Evolutionary conservation across 2,888 invertebrate genomes (phyloP), one percentile per base, ranked within the genome.

Genomic region (Callinectes sapidus): DNA sequence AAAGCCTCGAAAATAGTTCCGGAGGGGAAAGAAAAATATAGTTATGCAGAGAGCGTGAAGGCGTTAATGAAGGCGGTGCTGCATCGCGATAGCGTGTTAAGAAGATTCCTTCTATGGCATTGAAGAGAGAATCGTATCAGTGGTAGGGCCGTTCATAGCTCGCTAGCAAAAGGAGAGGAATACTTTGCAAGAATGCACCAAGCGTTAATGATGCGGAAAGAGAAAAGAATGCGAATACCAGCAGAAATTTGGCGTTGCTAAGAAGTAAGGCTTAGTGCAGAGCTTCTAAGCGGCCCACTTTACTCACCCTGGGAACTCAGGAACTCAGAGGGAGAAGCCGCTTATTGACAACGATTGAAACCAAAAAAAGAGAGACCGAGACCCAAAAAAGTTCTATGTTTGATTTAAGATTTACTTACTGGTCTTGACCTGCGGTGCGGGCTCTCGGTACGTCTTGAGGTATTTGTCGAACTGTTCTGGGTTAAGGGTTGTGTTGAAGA

Each of bases 401-500:
- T 81, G 32, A 81, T 18, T 32, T 35, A 3, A 5, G 35, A 23
- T 66, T 28, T 91, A 91, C 91, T 91, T 91, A 91, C 91, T 87
- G 39, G 89, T 89, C 66, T 91, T 93, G 66, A 28, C 18, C 32
- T 16, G 88, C 32, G 8, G 8, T 55, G 91, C 94, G 5, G 94
- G 94, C 55, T 93, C 55, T 32, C 94, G 90, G 89, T 94, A 94
- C 23, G 90, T 92, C 94, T 94, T 94, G 87, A 94, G 91, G 91
- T 94, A 94, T 89, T 92, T 92, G 87, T 94, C 92, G 91, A 94
- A 94, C 93, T 94, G 91, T 23, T 94, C 93, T 16, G 93, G 86
- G 54, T 42, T 90, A 81, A 94, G 87, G 28, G 93, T 92, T n/a
- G 91, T 92, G 85, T 91, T 94, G 90, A 94, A 92, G 87, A 92